A percentile compares a stretch with the other conserved stretches of the same genome.
These are phyloP conservation scores for Engystomops pustulosus DNA, from an alignment of 2,113 vertebrate species.

Conservation along the genomic window DNA sequence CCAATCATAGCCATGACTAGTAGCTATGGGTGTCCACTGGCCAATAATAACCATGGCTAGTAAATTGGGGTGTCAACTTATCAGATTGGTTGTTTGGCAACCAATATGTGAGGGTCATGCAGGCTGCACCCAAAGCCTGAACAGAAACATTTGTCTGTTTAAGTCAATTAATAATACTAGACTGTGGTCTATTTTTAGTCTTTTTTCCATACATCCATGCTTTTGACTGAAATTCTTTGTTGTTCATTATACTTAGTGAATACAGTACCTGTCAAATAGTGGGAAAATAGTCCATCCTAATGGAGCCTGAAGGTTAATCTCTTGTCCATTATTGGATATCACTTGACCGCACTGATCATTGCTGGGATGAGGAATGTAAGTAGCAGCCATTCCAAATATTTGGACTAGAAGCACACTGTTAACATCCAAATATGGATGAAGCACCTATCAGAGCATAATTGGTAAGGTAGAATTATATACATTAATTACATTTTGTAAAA, in stretches of 20 bases:
- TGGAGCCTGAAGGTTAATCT: constrained; percentile 42
- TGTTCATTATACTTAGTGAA: not conserved
- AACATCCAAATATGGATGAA: constrained; percentile 55
- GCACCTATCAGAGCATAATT: constrained; percentile 41
- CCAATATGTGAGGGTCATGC: too few species aligned
- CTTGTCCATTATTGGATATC: constrained; percentile 22
- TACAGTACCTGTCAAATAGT: constrained; percentile 60
- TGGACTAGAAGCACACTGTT: constrained; percentile 61
- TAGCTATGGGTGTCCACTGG: too few species aligned
- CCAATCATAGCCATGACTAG: too few species aligned
- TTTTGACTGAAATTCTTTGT: not conserved
- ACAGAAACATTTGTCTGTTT: too few species aligned
- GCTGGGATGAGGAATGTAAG: constrained; percentile 49
- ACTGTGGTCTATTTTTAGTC: too few species aligned
- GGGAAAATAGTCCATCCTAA: constrained; percentile 59
- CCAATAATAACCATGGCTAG: too few species aligned
- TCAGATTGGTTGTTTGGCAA: too few species aligned
- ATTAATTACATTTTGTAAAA: not conserved
- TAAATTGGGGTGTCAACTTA: too few species aligned
- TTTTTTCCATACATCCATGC: not conserved
- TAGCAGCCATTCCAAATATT: constrained; percentile 56
- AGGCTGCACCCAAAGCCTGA: too few species aligned
- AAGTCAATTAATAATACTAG: too few species aligned
- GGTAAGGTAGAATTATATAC: not conserved
- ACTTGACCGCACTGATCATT: constrained; percentile 44